Percentiles rank a stretch among this genome's conserved stretches.
These are phyloP conservation scores for Lepidurus apus DNA, from an alignment of 1,140 invertebrate genomes.

Conservation along the genomic window DNA sequence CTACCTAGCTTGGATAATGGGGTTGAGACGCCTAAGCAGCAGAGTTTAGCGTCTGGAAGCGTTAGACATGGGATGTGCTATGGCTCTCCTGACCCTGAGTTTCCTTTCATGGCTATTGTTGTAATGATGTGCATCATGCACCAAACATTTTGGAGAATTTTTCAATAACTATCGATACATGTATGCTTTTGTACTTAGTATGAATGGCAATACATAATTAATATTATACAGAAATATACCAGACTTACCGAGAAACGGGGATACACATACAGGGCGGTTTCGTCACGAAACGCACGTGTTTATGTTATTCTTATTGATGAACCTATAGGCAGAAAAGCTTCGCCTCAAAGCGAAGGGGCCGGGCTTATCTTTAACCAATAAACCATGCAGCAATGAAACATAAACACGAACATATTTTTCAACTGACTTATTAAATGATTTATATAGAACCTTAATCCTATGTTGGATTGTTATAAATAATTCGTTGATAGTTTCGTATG, in stretches of 20 bases:
- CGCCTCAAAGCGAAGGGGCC: no score
- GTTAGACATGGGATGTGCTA: neutral
- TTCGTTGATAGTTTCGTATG: no score
- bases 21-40: neutral
- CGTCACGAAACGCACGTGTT: no score
- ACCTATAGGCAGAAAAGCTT: no score
- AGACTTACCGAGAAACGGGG: neutral
- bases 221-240: neutral
- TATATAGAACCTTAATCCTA: no score
- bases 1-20: neutral
- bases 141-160: neutral
- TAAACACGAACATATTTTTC: no score
- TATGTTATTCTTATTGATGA: no score
- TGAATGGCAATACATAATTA: neutral
- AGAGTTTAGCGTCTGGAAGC: neutral
- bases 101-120: neutral
- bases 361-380: no score
- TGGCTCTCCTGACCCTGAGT: neutral
- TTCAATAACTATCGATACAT: neutral
- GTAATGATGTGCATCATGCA: neutral
- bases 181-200: neutral
- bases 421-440: no score
- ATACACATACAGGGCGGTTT: neutral
- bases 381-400: no score
- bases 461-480: no score